Evolutionary conservation across 2,113 vertebrate species (phyloP), one percentile per base, ranked within the genome.

Genomic region (Malurus melanocephalus): DNA sequence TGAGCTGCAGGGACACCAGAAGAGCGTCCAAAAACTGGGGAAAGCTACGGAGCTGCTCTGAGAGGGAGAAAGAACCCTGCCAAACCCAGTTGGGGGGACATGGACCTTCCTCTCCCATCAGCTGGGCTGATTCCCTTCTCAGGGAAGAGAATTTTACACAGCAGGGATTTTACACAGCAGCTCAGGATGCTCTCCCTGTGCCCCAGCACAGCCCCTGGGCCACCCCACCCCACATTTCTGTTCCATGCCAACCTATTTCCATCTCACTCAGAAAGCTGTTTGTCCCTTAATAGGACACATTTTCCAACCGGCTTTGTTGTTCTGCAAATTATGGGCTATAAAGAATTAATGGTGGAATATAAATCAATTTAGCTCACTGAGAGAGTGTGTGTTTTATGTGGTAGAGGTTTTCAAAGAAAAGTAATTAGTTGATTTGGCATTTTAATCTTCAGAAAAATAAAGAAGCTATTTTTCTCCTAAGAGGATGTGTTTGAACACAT

Each of bases 381-480:
- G 72, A 72, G 76, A 66, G 55, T 38, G 43, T 66, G 60, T 42
- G 51, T 59, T 85, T 85, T 94, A 92, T 71, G 87, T 66, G 84
- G 90, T 24, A 83, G 89, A 93, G 80, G 68, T 77, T 96, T 93
- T 94, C 94, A 95, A 94, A 94, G 91, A 89, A 76, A 94, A 93
- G 83, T 87, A 95, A 92, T 93, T 92, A 95, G 95, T 75, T 92
- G 92, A 94, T 92, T 91, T 85, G 80, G 93, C 75, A 93, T 95
- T 96, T 94, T 91, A 94, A 96, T 89, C 87, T 93, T 57, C 72
- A 80, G 89, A 94, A 96, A 96, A 96, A 94, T 90, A 93, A 90
- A 95, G 88, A 35, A 85, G 64, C 92, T 56, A 40, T 84, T 89
- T 89, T 93, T 89, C 81, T 84, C 51, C 77, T 67, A 81, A 81